Percentiles rank a stretch among this genome's conserved stretches.
These are phyloP conservation scores for Abramis brama DNA, from an alignment of 2,113 vertebrate species.

Conservation along the genomic window DNA sequence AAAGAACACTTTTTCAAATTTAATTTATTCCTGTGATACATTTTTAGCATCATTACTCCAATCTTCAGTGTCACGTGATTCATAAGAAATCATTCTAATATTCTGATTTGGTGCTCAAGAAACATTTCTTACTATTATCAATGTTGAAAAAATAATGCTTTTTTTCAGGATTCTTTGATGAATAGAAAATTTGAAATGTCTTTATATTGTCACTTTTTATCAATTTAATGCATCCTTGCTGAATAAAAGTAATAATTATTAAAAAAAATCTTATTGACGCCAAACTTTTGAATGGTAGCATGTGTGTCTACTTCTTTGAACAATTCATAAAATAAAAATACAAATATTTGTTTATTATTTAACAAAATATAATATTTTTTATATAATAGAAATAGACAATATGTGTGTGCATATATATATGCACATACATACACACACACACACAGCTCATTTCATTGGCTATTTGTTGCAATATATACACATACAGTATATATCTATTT, in stretches of 20 bases:
- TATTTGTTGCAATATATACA: background rate
- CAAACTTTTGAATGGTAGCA: no score
- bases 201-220: background rate
- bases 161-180: background rate
- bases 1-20: background rate
- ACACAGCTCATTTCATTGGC: background rate
- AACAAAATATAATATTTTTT: no score
- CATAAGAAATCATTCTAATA: background rate
- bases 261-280: no score
- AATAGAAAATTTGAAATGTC: background rate
- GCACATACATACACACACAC: no score
- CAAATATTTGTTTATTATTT: no score
- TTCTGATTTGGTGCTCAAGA: background rate
- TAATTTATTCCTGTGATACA: background rate
- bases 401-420: no score
- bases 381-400: no score
- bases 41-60: background rate
- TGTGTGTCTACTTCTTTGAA: no score
- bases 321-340: no score
- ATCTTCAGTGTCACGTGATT: background rate
- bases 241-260: background rate
- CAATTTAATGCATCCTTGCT: background rate
- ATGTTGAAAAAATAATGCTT: background rate
- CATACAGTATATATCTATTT: no score
- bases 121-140: background rate